Base-by-base conservation (phyloP, 2,113 vertebrate genomes). In the Xenotilapia flavipinnis region DNA sequence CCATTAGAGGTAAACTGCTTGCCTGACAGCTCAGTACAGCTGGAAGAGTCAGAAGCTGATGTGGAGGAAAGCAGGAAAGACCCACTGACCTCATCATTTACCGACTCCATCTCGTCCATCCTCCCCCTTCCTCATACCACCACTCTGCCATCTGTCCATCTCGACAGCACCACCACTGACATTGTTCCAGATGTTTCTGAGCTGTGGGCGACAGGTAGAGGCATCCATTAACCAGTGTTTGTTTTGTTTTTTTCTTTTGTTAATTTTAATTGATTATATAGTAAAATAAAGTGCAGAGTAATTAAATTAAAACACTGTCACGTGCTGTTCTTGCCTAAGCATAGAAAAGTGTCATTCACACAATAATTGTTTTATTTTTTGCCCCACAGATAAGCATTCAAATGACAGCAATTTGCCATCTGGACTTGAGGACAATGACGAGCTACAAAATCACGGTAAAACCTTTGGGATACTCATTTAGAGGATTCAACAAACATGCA, bases 91-190 rank as follows among this genome's bases (percentile, higher is more conserved):
- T 97, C 97, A 97, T 97, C 97, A 93, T 96, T 97, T 91, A 96
- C 97, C 96, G 96, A 97, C 96, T 98, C 97, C 95, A 97, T 97
- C 91, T 97, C 96, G 92, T 98, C 98, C 91, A 97, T 98, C 96
- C 97, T 95, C 97, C 96, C 95, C 95, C 96, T 94, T 94, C 96
- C 97, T 95, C 96, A 97, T 95, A 95, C 96, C 95, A 92, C 96
- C 96, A 89, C 85, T 95, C 94, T 15, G 75, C 73, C 89, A 94
- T 96, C 97, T 87, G 87, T 95, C 94, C 81, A 87, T 58, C 40
- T 62, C 81, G 56, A 51, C 86, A 70, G 31, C 36, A 23, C 38
- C 80, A 38, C 82, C 45, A 21, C 36, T 83, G 83, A 58, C 38
- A 77, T 75, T 89, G 86, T 75, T 60, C 87, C 87, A 83, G 81